A percentile compares a stretch with the other conserved stretches of the same genome.
Conservation (phyloP, 2,888 invertebrate genomes). For the Criorhina ranunculi region DNA sequence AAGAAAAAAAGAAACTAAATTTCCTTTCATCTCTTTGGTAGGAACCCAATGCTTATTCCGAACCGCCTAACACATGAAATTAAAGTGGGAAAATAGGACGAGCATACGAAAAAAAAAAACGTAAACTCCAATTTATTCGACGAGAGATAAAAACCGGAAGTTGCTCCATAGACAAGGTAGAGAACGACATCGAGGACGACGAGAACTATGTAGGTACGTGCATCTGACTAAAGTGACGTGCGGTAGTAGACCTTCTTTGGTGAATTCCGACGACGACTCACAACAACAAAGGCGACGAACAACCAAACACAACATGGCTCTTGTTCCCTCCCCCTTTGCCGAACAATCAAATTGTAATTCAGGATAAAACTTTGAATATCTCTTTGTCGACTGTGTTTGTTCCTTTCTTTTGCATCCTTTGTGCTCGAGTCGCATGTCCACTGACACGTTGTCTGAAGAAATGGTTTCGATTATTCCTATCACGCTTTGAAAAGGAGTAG, state of each 20-base stretch:
- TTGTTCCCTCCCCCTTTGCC: slow-evolving; percentile 72
- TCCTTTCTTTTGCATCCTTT: slow-evolving; percentile 61
- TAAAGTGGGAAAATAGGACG: slow-evolving; percentile 41
- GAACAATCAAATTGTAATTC: slow-evolving; percentile 78
- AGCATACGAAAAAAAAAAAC: slow-evolving; percentile 6
- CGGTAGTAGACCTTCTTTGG: slow-evolving; percentile 34
- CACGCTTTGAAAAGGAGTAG: slow-evolving; percentile 51
- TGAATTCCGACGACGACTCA: slow-evolving; percentile 26
- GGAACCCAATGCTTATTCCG: background rate
- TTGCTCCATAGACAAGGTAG: slow-evolving; percentile 47
- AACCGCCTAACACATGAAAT: slow-evolving; percentile 39
- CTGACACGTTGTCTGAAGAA: slow-evolving; percentile 29
- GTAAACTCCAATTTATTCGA: slow-evolving; percentile 62
- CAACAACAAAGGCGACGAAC: slow-evolving; percentile 44
- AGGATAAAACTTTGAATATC: slow-evolving; percentile 78
- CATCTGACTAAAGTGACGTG: slow-evolving; percentile 68
- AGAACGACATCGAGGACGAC: background rate
- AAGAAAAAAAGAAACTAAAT: slow-evolving; percentile 7
- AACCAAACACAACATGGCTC: slow-evolving; percentile 36
- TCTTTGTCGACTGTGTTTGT: slow-evolving; percentile 75
- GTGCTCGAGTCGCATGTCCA: slow-evolving; percentile 43
- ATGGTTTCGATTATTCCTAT: slow-evolving; percentile 65
- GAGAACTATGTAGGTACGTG: slow-evolving; percentile 53
- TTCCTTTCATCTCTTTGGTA: slow-evolving; percentile 29
- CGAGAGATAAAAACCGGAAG: slow-evolving; percentile 72